These are phyloP conservation scores for Grammomys dolichurus DNA, from an alignment of 2,113 vertebrate species.

Conservation along the genomic window DNA sequence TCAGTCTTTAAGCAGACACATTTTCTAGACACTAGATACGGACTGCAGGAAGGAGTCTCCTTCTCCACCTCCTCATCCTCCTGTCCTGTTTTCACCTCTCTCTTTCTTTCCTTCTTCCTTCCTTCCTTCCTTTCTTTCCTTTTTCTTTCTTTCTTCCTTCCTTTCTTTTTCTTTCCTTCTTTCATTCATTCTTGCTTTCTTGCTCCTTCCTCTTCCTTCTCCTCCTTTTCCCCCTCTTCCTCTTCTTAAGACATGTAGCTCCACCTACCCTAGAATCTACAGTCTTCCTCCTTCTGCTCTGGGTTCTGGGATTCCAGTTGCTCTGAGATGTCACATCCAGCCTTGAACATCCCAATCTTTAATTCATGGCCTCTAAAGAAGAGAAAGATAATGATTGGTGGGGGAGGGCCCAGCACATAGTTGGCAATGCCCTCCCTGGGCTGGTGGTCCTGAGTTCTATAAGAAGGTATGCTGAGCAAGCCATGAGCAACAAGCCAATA, in stretches of 20 bases:
- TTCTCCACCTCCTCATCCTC: fast-evolving
- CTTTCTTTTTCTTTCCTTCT: neutral
- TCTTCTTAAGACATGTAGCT: neutral
- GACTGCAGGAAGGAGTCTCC: neutral
- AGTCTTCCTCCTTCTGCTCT: neutral
- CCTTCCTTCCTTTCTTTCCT: too few relatives aligned
- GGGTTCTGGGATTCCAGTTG: neutral
- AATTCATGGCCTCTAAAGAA: neutral
- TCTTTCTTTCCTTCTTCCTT: neutral
- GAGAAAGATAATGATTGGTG: neutral
- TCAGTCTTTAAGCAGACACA: neutral
- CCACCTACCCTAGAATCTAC: neutral
- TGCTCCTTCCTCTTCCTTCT: too few relatives aligned
- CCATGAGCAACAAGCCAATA: too few relatives aligned
- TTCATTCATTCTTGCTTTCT: neutral
- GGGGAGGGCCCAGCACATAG: too few relatives aligned
- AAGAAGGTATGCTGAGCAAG: too few relatives aligned
- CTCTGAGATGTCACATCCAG: neutral
- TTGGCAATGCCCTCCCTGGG: too few relatives aligned
- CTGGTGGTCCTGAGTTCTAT: too few relatives aligned
- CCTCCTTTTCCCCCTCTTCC: neutral
- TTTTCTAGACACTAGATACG: neutral
- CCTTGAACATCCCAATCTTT: neutral
- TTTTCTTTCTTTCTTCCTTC: neutral
- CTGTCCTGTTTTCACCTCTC: neutral